Evolutionary conservation across 2,113 vertebrate species (phyloP).

Genomic region (Epinephelus moara): DNA sequence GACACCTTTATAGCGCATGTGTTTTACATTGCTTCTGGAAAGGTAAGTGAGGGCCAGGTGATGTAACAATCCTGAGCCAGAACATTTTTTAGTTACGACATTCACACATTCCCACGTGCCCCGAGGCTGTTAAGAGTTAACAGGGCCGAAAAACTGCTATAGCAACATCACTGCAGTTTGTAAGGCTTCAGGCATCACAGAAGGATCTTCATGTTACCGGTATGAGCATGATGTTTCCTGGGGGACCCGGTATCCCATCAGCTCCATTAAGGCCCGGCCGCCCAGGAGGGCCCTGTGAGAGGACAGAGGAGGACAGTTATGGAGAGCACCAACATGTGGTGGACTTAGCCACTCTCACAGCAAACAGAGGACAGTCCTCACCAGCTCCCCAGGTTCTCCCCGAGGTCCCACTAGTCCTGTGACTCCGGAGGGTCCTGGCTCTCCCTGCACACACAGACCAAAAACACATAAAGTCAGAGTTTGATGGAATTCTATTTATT

Average conservation of each 20-base stretch:
- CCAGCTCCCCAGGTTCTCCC: constrained; percentile 94
- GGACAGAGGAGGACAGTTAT: constrained; percentile 37
- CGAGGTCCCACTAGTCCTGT: constrained; percentile 90
- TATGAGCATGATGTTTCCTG: constrained; percentile 95
- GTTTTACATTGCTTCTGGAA: background rate
- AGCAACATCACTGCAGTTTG: constrained; percentile 20
- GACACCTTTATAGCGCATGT: background rate
- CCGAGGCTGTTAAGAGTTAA: constrained; percentile 41
- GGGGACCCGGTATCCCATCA: constrained; percentile 94
- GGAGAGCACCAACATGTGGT: background rate
- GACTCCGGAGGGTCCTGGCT: constrained; percentile 89
- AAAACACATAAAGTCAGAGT: background rate
- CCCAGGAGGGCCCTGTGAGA: constrained; percentile 89
- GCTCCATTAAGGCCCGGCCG: constrained; percentile 92
- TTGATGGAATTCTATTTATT: background rate
- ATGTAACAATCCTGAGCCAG: constrained; percentile 6
- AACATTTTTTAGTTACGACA: constrained; percentile 8
- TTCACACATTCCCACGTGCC: constrained; percentile 29
- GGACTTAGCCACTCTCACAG: background rate
- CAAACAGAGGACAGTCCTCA: constrained; percentile 75
- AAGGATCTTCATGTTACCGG: constrained; percentile 86
- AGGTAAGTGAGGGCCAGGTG: background rate
- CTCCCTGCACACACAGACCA: constrained; percentile 59
- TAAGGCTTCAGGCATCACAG: constrained; percentile 8
- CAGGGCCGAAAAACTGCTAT: constrained; percentile 33